These are phyloP conservation scores for Trichopria drosophilae DNA, from an alignment of 2,888 invertebrate species.

Conservation along the genomic window DNA sequence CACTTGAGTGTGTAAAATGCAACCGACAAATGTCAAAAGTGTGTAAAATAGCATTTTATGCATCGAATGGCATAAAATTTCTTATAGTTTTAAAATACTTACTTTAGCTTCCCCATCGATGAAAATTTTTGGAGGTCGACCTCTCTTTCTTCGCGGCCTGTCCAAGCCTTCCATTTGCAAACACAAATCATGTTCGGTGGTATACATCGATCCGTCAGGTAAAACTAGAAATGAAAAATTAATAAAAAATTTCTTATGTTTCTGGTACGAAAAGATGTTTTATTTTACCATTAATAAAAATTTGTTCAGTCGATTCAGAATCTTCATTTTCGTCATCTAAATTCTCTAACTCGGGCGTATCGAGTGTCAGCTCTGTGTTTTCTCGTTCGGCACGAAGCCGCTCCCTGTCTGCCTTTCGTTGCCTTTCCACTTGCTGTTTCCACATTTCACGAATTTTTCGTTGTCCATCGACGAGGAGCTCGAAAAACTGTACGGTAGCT, in stretches of 20 bases:
- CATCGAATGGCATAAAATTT: no score
- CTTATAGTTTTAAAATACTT: slow-evolving; percentile 22
- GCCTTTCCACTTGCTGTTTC: slow-evolving; percentile 58
- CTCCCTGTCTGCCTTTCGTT: slow-evolving; percentile 55
- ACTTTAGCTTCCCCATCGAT: slow-evolving; percentile 36
- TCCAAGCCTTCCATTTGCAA: slow-evolving; percentile 68
- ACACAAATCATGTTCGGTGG: slow-evolving; percentile 67
- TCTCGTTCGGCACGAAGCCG: slow-evolving; percentile 41
- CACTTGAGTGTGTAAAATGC: no score
- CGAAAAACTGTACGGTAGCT: slow-evolving; percentile 74
- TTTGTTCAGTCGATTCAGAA: slow-evolving; percentile 51
- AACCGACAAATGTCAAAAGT: no score
- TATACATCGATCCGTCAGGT: slow-evolving; percentile 67
- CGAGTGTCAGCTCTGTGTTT: no score
- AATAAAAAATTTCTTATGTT: background rate
- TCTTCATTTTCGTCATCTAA: slow-evolving; percentile 34
- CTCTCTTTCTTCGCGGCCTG: slow-evolving; percentile 70
- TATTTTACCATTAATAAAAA: slow-evolving; percentile 61
- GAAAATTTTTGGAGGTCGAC: slow-evolving; percentile 69
- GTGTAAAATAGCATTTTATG: no score
- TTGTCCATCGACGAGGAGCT: slow-evolving; percentile 73
- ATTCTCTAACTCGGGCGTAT: slow-evolving; percentile 10
- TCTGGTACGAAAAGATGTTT: background rate
- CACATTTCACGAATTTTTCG: slow-evolving; percentile 62
- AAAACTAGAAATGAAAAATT: no score